A percentile compares a stretch with the other conserved stretches of the same genome.
phyloP scores from a whole-genome alignment of 2,113 vertebrate genomes.

The Hypomesus transpacificus region DNA sequence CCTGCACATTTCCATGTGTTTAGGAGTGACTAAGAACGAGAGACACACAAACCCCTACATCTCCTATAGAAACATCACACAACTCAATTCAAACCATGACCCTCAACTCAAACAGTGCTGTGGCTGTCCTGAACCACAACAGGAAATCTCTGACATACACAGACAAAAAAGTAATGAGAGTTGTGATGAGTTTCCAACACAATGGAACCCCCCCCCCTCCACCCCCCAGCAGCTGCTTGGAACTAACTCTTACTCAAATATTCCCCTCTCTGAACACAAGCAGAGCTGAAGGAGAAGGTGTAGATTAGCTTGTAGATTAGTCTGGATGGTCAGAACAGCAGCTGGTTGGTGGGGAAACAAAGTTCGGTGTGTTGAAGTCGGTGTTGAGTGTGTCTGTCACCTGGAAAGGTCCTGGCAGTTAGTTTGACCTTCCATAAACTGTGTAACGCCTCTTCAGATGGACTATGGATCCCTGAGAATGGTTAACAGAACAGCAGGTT shows the following conservation, averaged over 20 bases:
- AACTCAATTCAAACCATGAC: neutral
- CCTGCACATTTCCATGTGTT: neutral
- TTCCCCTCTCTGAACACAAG: neutral
- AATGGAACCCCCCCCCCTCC: neutral
- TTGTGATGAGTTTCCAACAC: conserved; percentile 2
- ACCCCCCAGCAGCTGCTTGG: neutral
- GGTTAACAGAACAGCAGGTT: conserved; percentile 45
- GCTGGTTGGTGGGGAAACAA: conserved; percentile 6
- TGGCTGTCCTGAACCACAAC: neutral
- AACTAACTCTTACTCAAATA: neutral
- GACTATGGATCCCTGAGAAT: conserved; percentile 35
- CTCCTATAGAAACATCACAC: too few species aligned
- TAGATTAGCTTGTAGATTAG: too few species aligned
- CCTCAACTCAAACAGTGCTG: neutral
- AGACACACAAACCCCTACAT: too few species aligned
- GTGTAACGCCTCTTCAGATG: conserved; percentile 22
- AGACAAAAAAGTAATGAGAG: neutral
- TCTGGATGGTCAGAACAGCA: neutral
- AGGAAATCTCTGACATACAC: neutral
- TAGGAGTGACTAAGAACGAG: neutral
- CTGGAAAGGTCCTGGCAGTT: conserved; percentile 6
- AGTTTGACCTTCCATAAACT: conserved; percentile 14
- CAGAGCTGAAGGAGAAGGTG: neutral
- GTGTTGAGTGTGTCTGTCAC: neutral
- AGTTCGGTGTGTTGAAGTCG: neutral